A percentile compares a stretch with the other conserved stretches of the same genome.
These are phyloP conservation scores for Ochotona princeps DNA, from an alignment of 2,113 vertebrate species.

Conservation along the genomic window DNA sequence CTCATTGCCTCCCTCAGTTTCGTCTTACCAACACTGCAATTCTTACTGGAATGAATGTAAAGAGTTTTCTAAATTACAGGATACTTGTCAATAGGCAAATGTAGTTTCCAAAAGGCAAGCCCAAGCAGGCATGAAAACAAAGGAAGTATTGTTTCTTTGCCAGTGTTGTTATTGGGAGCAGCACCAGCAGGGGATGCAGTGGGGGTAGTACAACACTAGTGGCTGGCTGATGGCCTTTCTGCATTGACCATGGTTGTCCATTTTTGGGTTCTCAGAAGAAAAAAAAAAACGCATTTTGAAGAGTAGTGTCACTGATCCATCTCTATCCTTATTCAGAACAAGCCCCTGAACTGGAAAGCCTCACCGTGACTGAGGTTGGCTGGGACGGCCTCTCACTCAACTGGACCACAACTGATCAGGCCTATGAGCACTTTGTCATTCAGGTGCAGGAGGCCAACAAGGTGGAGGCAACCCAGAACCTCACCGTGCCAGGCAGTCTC, in stretches of 20 bases:
- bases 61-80: neutral
- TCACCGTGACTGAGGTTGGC: conserved; percentile 87
- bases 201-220: accelerated
- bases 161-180: neutral
- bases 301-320: conserved; percentile 70
- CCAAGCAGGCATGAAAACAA: neutral
- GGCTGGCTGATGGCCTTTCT: accelerated
- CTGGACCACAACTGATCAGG: conserved; percentile 88
- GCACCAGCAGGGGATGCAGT: accelerated
- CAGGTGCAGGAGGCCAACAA: conserved; percentile 90
- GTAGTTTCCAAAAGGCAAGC: neutral
- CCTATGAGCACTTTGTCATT: conserved; percentile 92
- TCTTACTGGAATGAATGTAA: neutral
- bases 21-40: neutral
- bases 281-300: neutral
- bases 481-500: conserved; percentile 87
- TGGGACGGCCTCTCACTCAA: conserved; percentile 94
- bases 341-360: conserved; percentile 65
- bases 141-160: neutral
- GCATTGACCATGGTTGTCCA: neutral
- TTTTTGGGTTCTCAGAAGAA: neutral
- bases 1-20: neutral
- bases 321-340: conserved; percentile 75
- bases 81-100: neutral
- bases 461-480: conserved; percentile 83